phyloP scores from a whole-genome alignment of 2,888 invertebrate genomes.

The Dastarcus helophoroides region DNA sequence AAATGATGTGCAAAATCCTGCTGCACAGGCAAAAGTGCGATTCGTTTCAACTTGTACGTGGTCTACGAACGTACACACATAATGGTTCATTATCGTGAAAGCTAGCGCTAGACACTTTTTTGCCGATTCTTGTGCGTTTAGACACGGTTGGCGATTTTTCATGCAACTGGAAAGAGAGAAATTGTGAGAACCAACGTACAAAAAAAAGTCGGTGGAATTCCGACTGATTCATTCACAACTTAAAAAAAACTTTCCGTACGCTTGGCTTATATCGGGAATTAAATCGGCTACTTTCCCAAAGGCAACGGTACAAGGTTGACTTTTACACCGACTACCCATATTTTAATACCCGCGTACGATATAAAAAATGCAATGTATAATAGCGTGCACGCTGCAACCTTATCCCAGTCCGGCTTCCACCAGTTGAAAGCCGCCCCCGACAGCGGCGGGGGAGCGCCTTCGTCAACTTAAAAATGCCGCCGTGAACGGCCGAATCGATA shows the following conservation, averaged over 20 bases:
- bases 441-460: constrained; percentile 26
- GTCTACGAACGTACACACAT: no score
- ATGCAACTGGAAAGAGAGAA: constrained; percentile 17
- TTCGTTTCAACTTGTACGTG: no score
- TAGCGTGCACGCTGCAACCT: neutral
- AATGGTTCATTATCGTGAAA: no score
- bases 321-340: no score
- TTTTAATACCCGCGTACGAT: no score
- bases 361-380: no score
- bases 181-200: constrained; percentile 15
- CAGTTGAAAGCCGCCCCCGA: constrained; percentile 22
- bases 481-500: constrained; percentile 71
- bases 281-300: constrained; percentile 17
- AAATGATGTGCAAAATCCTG: no score
- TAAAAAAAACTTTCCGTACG: constrained; percentile 14
- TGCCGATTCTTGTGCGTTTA: no score
- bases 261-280: constrained; percentile 12
- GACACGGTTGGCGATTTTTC: constrained; percentile 11
- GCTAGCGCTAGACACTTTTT: no score
- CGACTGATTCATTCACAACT: constrained; percentile 4
- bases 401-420: constrained; percentile 9
- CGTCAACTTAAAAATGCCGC: constrained; percentile 69
- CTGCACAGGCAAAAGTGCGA: no score
- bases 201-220: constrained; percentile 10
- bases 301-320: no score